Percentiles rank a stretch among this genome's conserved stretches.
phyloP scores from a whole-genome alignment of 2,797 vertebrate species.

The Protosalanx chinensis region DNA sequence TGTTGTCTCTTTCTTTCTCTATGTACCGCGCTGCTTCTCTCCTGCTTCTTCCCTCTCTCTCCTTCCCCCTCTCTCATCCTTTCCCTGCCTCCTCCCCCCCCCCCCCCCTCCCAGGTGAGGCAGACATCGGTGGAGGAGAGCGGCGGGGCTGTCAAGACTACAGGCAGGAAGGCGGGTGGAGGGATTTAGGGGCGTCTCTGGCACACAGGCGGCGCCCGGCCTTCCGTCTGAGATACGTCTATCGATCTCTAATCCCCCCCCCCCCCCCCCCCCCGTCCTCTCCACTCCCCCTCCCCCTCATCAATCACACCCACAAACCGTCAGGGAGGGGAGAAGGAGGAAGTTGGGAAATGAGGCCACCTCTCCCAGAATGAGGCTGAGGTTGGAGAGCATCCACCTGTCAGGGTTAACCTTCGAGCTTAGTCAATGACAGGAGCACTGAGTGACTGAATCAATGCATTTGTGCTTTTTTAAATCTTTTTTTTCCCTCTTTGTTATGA shows the following conservation, averaged over 20 bases:
- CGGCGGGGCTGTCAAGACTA: conserved; percentile 23
- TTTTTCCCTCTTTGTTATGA: no score
- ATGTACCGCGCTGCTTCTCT: not conserved
- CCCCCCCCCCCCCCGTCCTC: conserved; percentile 57
- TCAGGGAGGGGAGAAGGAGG: conserved; percentile 28
- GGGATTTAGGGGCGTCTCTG: conserved; percentile 50
- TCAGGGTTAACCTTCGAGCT: conserved; percentile 8
- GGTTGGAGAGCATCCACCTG: conserved; percentile 27
- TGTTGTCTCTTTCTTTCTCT: conserved; percentile 20
- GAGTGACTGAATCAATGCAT: not conserved
- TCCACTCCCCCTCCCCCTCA: conserved; percentile 43
- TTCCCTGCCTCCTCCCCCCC: not conserved
- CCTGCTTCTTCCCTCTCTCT: no score
- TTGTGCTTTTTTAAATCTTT: no score
- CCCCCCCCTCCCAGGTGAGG: conserved; percentile 47
- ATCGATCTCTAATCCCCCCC: conserved; percentile 54
- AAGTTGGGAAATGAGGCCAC: conserved; percentile 26
- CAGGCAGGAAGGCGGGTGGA: not conserved
- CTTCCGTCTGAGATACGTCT: conserved; percentile 40
- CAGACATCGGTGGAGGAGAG: conserved; percentile 4
- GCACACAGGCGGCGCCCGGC: conserved; percentile 40
- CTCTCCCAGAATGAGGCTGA: conserved; percentile 33
- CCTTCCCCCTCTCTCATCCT: no score
- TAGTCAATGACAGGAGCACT: not conserved
- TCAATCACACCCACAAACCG: conserved; percentile 19